phyloP scores from a whole-genome alignment of 2,113 vertebrate genomes.

The Protobothrops mucrosquamatus region DNA sequence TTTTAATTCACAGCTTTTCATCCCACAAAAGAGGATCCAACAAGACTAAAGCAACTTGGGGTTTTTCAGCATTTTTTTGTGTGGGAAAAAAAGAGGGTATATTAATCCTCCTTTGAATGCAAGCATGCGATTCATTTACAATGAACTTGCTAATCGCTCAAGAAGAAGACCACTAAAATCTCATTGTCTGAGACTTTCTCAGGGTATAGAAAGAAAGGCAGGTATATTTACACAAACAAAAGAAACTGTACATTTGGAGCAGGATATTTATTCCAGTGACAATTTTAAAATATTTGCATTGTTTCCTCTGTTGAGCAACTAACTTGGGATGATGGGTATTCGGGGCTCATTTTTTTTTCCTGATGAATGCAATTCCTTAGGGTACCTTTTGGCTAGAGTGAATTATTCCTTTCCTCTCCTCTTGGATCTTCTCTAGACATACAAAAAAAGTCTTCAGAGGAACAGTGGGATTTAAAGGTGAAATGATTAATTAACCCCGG shows the following conservation, averaged over 20 bases:
- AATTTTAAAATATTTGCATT: background rate
- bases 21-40: background rate
- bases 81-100: too few species aligned
- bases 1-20: background rate
- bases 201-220: background rate
- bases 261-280: background rate
- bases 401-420: background rate
- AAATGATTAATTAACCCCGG: background rate
- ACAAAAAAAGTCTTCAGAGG: background rate
- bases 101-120: background rate
- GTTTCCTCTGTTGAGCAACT: background rate
- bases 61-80: background rate
- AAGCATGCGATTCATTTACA: background rate
- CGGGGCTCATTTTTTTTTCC: background rate
- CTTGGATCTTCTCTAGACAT: background rate
- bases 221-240: background rate
- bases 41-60: background rate
- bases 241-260: background rate
- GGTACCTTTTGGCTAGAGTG: background rate
- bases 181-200: background rate
- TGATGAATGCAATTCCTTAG: background rate
- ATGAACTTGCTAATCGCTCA: background rate
- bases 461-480: background rate
- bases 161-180: background rate
- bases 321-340: background rate